Evolutionary conservation across 1,140 invertebrate genomes (phyloP), one percentile per base, ranked within the genome.

Genomic region (Dendroctonus valens): DNA sequence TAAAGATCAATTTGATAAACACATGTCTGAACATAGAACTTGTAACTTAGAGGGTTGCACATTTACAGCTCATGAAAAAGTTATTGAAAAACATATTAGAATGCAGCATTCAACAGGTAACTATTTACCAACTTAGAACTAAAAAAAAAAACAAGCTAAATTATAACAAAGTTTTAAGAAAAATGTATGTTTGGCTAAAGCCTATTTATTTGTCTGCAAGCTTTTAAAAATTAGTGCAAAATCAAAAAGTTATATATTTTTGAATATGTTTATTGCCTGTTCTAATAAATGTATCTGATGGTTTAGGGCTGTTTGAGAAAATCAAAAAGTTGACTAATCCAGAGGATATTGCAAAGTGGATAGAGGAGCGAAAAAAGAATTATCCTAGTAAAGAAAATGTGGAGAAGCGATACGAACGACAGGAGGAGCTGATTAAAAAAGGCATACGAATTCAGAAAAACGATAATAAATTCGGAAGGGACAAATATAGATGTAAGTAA

Each of bases 281-380:
- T 26, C 26, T 26, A 26, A 26, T 26, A 26, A 26, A 26, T 3
- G 26, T 26, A 26, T 26, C 26, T 26, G 26, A 26, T 55, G 6
- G 11, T 59, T 48, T 5, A 65, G 91, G 92, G 11, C 75, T 93
- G 14, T 94, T 88, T 73, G 83, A 89, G 53, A 88, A 85, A 79
- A 88, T 94, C 58, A 85, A 85, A 72, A 86, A 87, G 72, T 69
- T 91, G 8, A 85, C 88, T 61, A 88, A 87, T 7, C 84, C 88
- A 2, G 90, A 93, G 76, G 91, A 94, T 65, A 88, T 94, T 68
- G 76, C 86, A 52, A 91, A 91, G 78, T 96, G 92, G 91, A 86
- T 85, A 59, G 84, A 83, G 53, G 91, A 94, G 70, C 82, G 93
- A 61, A 91, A 87, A 77, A 89, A 83, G 79, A 86, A 79, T 72